A percentile compares a stretch with the other conserved stretches of the same genome.
Evolutionary conservation across 2,888 invertebrate genomes (phyloP).

Genomic region (Oithona nana): DNA sequence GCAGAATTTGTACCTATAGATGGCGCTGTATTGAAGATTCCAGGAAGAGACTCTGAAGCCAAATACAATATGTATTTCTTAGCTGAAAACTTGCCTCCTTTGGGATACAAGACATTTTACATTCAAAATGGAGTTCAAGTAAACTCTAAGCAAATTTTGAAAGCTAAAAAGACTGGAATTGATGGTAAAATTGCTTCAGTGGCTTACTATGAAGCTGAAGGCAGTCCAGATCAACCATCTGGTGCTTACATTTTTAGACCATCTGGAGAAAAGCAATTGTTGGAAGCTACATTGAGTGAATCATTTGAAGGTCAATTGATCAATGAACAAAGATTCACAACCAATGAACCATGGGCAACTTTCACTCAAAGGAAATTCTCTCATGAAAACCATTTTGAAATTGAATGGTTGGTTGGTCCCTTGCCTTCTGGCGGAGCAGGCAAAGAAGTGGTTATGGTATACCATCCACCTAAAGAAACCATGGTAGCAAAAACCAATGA

Average conservation of each 20-base stretch:
- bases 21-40: slow-evolving; percentile 34
- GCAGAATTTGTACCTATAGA: slow-evolving; percentile 40
- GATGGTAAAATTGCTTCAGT: neutral
- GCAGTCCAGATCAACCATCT: slow-evolving; percentile 40
- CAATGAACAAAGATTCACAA: slow-evolving; percentile 45
- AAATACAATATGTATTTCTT: slow-evolving; percentile 52
- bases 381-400: slow-evolving; percentile 25
- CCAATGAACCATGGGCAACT: slow-evolving; percentile 41
- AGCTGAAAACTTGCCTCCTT: slow-evolving; percentile 37
- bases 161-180: neutral
- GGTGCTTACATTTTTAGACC: slow-evolving; percentile 86
- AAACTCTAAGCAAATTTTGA: neutral
- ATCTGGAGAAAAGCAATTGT: slow-evolving; percentile 27
- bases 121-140: neutral
- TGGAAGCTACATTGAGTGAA: slow-evolving; percentile 23
- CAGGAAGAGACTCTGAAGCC: slow-evolving; percentile 42
- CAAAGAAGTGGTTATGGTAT: neutral
- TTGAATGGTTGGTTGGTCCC: slow-evolving; percentile 39
- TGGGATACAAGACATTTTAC: slow-evolving; percentile 18
- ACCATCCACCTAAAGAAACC: no score
- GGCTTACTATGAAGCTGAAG: neutral
- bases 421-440: slow-evolving; percentile 26
- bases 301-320: slow-evolving; percentile 26
- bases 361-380: neutral
- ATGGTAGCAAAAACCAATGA: slow-evolving; percentile 30